phyloP scores from a whole-genome alignment of 2,113 vertebrate genomes.

The Tonatia bakeri region DNA sequence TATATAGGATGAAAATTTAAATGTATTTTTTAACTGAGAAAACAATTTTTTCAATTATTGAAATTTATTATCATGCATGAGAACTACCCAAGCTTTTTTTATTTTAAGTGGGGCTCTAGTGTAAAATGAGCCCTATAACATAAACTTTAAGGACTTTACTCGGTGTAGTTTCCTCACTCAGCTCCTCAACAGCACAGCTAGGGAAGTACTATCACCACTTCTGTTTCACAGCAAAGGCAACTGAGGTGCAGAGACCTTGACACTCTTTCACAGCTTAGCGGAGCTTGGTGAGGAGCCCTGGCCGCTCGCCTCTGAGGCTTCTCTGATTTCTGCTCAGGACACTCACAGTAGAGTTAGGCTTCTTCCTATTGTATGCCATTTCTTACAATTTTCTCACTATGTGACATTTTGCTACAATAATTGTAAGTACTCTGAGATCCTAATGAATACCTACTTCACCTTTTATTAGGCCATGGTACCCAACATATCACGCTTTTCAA shows the following conservation, averaged over 20 bases:
- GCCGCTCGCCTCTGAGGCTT: neutral
- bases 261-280: neutral
- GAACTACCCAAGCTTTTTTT: neutral
- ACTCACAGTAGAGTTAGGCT: neutral
- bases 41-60: neutral
- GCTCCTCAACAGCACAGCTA: neutral
- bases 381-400: neutral
- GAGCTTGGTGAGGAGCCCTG: no score
- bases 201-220: neutral
- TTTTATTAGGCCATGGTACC: neutral
- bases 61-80: neutral
- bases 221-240: neutral
- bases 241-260: neutral
- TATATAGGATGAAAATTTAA: neutral
- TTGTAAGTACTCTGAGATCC: neutral
- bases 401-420: neutral
- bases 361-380: neutral
- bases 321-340: neutral
- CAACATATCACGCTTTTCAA: neutral
- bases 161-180: neutral
- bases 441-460: accelerated
- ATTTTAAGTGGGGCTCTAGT: neutral
- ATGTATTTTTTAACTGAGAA: neutral
- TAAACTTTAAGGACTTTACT: neutral
- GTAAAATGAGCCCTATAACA: neutral